Evolutionary conservation across 2,113 vertebrate species (phyloP), one percentile per base, ranked within the genome.

Genomic region (Amblyopsis rosae): DNA sequence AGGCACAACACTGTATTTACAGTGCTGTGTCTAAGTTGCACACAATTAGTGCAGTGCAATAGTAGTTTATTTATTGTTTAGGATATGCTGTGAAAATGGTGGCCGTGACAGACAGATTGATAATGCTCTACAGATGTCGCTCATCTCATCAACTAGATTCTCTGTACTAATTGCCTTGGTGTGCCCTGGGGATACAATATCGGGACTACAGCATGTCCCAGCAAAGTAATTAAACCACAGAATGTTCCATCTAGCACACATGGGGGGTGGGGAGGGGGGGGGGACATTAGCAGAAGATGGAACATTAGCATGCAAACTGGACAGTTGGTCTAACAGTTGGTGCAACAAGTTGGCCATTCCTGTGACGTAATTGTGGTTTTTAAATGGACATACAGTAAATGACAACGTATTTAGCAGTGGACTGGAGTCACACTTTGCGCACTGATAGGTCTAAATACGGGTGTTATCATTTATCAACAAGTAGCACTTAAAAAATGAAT

Each of bases 141-240:
- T 83, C 66, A 84, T 85, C 69, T 77, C 72, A 69, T 86, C 70
- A 77, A 66, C 53, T 72, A 61, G 65, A 77, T 81, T 78, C 81
- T 70, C 72, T 11, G 32, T 35, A 68, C 70, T 78, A 63, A 76
- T 82, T 82, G 80, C 71, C 77, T 67, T 72, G n/a, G 46, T 64
- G 8, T 15, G 67, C 75, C 70, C 67, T 2, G n/a, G 46, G 59
- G 72, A 74, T 54, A 68, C 45, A 8, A 62, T 32, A 54, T 13
- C 57, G 19, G 58, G 11, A 60, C 13, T 65, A 73, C 58, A 79
- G 53, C 49, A 58, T 13, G 63, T 47, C 67, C 59, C 54, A 47
- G 73, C 58, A 81, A 74, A 82, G 76, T 49, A 54, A 62, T 15
- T 67, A 69, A 75, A 75, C 68, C 65, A 68, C 45, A 48, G 16